phyloP scores from a whole-genome alignment of 2,797 vertebrate genomes.

The Prionace glauca region DNA sequence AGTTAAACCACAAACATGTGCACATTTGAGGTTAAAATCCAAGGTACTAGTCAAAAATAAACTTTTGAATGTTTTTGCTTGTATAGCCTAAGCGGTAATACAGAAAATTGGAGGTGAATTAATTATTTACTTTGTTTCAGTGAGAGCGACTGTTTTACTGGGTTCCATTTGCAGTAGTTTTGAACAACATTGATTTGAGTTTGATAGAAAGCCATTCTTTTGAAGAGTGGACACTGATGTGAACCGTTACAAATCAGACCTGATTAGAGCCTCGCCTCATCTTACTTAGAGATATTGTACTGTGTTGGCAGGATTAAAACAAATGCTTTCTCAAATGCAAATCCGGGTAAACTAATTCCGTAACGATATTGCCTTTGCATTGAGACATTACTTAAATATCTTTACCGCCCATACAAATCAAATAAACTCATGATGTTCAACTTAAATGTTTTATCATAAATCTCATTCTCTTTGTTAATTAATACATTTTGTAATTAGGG shows the following conservation, averaged over 20 bases:
- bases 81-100: background rate
- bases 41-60: background rate
- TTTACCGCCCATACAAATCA: background rate
- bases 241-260: background rate
- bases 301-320: background rate
- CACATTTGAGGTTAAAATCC: background rate
- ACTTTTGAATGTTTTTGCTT: background rate
- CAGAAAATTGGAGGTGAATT: background rate
- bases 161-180: background rate
- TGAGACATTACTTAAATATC: background rate
- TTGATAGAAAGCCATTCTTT: slow-evolving; percentile 8
- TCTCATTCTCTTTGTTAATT: background rate
- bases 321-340: background rate
- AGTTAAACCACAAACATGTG: background rate
- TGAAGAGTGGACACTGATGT: background rate
- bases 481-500: background rate
- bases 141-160: background rate
- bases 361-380: background rate
- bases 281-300: background rate
- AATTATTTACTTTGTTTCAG: background rate
- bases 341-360: background rate
- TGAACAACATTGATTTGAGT: background rate
- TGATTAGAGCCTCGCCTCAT: background rate
- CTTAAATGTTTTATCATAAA: background rate
- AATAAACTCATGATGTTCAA: background rate